Evolutionary conservation across 2,888 invertebrate genomes (phyloP).

Genomic region (Perizoma flavofasciatum): DNA sequence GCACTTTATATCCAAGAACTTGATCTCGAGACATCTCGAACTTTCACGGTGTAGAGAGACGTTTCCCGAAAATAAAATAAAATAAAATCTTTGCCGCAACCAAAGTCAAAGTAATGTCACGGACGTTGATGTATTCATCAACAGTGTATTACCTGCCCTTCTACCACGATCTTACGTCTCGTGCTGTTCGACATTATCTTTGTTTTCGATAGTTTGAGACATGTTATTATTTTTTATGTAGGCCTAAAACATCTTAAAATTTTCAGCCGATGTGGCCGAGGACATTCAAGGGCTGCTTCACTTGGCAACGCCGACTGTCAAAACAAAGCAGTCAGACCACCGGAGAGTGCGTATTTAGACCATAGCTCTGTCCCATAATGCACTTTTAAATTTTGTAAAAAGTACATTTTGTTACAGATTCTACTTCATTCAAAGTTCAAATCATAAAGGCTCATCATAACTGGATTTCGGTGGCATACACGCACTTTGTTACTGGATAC

Average conservation of each 20-base stretch:
- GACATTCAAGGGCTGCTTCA: conserved; percentile 93
- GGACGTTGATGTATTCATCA: no score
- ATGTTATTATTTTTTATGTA: no score
- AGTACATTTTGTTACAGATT: conserved; percentile 75
- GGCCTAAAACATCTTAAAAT: background rate
- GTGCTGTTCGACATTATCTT: no score
- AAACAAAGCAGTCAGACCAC: conserved; percentile 73
- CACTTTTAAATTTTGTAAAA: conserved; percentile 26
- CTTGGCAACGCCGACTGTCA: conserved; percentile 84
- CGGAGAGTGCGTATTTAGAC: conserved; percentile 64
- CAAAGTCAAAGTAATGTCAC: no score
- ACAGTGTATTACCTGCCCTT: no score
- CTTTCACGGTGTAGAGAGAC: no score
- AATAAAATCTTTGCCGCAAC: no score
- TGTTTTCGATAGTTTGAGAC: no score
- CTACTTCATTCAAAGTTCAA: conserved; percentile 90
- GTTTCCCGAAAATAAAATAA: no score
- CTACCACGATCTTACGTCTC: no score
- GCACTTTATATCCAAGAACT: no score
- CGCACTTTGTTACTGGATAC: conserved; percentile 97
- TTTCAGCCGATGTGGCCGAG: conserved; percentile 77
- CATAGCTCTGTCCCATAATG: conserved; percentile 5
- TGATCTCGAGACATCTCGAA: no score
- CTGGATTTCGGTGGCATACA: conserved; percentile 98
- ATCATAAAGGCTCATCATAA: conserved; percentile 98